Percentiles rank a stretch among this genome's conserved stretches.
Evolutionary conservation across 2,113 vertebrate genomes (phyloP).

Genomic region (Myiagra hebetior): DNA sequence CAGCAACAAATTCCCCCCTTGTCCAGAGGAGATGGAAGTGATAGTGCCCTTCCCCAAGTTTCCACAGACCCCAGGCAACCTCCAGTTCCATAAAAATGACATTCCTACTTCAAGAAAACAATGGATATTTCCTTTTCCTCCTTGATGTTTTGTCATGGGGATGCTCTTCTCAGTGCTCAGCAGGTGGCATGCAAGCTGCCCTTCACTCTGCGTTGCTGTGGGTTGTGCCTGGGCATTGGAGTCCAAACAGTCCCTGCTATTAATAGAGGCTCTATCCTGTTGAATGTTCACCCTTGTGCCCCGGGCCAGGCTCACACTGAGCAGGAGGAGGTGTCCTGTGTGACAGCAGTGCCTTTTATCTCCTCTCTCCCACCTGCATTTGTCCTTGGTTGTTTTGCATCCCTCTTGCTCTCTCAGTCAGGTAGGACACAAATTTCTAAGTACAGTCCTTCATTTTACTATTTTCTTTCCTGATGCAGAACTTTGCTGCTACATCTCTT

Average conservation of each 20-base stretch:
- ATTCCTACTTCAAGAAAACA: not conserved
- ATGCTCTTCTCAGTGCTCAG: not conserved
- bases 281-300: not conserved
- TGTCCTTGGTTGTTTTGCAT: not conserved
- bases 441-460: not conserved
- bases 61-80: not conserved
- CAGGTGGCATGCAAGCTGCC: not conserved
- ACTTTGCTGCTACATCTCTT: not conserved
- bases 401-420: not conserved
- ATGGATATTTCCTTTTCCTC: not conserved
- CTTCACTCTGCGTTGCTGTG: not conserved
- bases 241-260: not conserved
- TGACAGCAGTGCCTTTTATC: not conserved
- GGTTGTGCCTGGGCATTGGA: not conserved
- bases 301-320: not conserved
- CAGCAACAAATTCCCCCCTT: rapidly evolving
- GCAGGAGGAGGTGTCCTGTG: not conserved
- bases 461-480: not conserved
- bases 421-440: not conserved
- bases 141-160: not conserved
- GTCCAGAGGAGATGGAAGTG: not conserved
- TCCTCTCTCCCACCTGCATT: not conserved
- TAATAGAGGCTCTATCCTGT: not conserved
- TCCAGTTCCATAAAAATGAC: not conserved
- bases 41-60: not conserved